Evolutionary conservation across 2,113 vertebrate genomes (phyloP).

Genomic region (Eptesicus fuscus): DNA sequence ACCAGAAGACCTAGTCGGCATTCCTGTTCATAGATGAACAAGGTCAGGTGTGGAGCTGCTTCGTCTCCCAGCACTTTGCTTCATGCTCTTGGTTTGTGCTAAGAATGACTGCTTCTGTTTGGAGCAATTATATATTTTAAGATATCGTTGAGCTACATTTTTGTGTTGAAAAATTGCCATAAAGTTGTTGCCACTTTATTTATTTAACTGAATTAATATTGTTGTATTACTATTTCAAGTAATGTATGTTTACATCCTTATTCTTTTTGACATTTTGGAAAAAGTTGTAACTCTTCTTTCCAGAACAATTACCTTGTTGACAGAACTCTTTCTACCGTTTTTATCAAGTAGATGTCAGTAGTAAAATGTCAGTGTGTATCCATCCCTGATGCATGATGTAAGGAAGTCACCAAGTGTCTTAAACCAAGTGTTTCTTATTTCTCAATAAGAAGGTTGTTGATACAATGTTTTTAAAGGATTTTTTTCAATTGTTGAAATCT

Average conservation of each 20-base stretch:
- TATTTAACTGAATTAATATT: constrained; percentile 67
- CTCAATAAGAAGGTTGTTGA: constrained; percentile 50
- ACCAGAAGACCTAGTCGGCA: background rate
- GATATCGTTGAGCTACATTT: constrained; percentile 56
- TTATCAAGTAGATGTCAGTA: constrained; percentile 54
- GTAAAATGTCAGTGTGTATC: constrained; percentile 25
- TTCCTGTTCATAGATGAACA: background rate
- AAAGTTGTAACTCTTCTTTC: constrained; percentile 67
- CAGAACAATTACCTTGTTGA: constrained; percentile 35
- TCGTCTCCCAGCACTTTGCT: constrained; percentile 36
- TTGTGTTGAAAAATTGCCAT: constrained; percentile 65
- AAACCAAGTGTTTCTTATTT: constrained; percentile 57
- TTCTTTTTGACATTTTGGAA: constrained; percentile 67
- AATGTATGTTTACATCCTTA: constrained; percentile 73
- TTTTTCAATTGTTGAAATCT: background rate
- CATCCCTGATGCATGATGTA: background rate
- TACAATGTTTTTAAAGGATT: constrained; percentile 44
- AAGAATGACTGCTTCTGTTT: constrained; percentile 48
- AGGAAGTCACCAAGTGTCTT: constrained; percentile 74
- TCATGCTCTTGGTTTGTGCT: constrained; percentile 43
- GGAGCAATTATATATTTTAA: constrained; percentile 71
- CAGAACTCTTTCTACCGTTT: constrained; percentile 46
- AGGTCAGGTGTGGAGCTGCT: background rate
- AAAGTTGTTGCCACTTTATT: constrained; percentile 80
- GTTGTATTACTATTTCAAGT: constrained; percentile 55